Evolutionary conservation across 2,797 vertebrate genomes (phyloP).

Genomic region (Microctenopoma stevenorrisi): DNA sequence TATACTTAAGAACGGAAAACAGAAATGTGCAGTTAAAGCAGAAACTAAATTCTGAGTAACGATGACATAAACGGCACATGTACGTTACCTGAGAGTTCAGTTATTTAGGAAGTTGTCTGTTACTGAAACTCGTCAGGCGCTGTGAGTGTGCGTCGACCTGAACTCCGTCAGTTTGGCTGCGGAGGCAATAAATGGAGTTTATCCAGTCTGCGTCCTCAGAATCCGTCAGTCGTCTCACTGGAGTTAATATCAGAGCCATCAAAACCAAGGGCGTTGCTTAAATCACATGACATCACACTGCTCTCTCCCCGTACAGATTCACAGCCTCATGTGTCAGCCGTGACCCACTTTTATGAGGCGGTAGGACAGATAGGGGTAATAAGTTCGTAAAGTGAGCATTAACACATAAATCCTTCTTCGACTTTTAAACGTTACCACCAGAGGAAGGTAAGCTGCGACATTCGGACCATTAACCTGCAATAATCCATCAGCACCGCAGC

Average conservation of each 20-base stretch:
- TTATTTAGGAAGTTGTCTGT: too few species aligned
- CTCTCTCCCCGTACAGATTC: background rate
- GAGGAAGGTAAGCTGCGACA: too few species aligned
- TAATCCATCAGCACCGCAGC: background rate
- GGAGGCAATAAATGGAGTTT: slow-evolving; percentile 3
- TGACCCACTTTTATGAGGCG: background rate
- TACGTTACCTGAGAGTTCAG: too few species aligned
- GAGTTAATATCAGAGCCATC: slow-evolving; percentile 2
- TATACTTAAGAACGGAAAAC: too few species aligned
- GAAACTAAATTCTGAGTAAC: too few species aligned
- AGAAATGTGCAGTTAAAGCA: too few species aligned
- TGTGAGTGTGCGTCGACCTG: slow-evolving; percentile 8
- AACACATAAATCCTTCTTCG: too few species aligned
- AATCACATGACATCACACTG: slow-evolving; percentile 2
- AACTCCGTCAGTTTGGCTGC: slow-evolving; percentile 13
- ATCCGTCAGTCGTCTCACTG: background rate
- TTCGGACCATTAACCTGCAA: background rate
- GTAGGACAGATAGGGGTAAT: background rate
- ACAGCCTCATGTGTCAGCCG: background rate
- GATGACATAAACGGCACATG: too few species aligned
- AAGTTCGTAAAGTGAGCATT: too few species aligned
- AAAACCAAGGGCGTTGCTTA: background rate
- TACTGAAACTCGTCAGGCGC: background rate
- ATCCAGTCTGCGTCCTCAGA: slow-evolving; percentile 4
- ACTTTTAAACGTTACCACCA: background rate